Base-by-base conservation (phyloP, 1,140 invertebrate genomes). In the Brachionus rotundiformis region DNA sequence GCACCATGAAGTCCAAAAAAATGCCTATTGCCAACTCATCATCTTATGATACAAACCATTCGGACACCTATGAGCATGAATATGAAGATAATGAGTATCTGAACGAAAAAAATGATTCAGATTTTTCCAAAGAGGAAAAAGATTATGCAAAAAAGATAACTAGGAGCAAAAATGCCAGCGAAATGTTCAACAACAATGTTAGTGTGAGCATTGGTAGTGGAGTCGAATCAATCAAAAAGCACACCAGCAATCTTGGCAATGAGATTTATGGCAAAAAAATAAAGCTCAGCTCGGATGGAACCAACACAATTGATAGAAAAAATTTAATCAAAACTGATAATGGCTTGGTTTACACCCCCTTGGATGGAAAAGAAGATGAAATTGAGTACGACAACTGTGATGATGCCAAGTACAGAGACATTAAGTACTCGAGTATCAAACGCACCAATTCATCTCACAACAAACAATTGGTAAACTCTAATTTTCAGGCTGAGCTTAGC, bases 291-390 rank as follows among this genome's bases (percentile, higher is more conserved):
- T 49, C 73, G 23, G 33, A 49, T 77, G 44, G 49, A 44, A 59
- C 73, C 25, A 79, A 16, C 36, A 54, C 59, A 31, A 25, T 59
- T 25, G 59, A 79, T 8, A 54, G 76, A 33, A 79, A 63, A 63
- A 54, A 79, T 33, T 59, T 79, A 7, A 79, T 79, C 13, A 79
- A 79, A 39, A 79, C 76, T 39, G 76, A 79, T 25, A 79, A 79
- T 41, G 76, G 76, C 16, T 27, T 79, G 8, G 76, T 79, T 23
- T 79, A 79, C 36, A 79, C 76, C 11, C 76, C 47, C 2, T 44
- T 44, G 36, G 39, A 73, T 27, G 68, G 23, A 29, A 73, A 73
- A 73, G 68, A 73, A 44, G 68, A 73, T 11, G 19, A 73, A 44
- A 41, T 41, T 25, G 68, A 73, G n/a, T 68, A 68, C 8, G 63